These are phyloP conservation scores for Xyliphius kryptos DNA, from an alignment of 2,113 vertebrate species.

Conservation along the genomic window DNA sequence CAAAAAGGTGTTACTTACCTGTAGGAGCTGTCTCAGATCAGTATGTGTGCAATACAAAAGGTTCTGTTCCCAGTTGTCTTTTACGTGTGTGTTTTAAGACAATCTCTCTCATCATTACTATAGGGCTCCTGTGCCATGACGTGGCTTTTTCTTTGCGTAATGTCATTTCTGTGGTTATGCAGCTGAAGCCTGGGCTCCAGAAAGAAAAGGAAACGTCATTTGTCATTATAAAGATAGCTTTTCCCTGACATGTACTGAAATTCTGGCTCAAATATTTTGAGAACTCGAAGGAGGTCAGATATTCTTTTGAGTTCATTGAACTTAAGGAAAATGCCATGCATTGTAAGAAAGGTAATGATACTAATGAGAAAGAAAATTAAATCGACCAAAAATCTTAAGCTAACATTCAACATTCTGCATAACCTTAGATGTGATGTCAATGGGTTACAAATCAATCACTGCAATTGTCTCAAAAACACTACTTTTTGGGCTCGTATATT, in stretches of 20 bases:
- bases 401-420: background rate
- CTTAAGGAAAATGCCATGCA: background rate
- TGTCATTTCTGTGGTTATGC: conserved; percentile 34
- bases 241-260: conserved; percentile 18
- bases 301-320: background rate
- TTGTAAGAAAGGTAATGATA: background rate
- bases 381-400: background rate
- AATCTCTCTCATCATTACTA: conserved; percentile 32
- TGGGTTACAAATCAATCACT: no score
- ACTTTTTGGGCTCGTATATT: no score
- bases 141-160: conserved; percentile 40
- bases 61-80: conserved; percentile 27
- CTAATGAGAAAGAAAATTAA: background rate
- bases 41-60: conserved; percentile 12
- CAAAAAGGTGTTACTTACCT: background rate
- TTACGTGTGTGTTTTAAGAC: conserved; percentile 43
- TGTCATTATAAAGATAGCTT: conserved; percentile 40
- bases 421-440: background rate
- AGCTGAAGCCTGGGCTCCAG: conserved; percentile 41
- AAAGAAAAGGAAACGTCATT: conserved; percentile 28
- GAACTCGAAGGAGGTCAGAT: background rate
- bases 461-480: no score
- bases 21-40: conserved; percentile 1
- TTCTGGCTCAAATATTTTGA: background rate
- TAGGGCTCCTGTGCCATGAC: conserved; percentile 41